A percentile compares a stretch with the other conserved stretches of the same genome.
These are phyloP conservation scores for Heterodera filipjevi DNA, from an alignment of 2,888 invertebrate species.

Conservation along the genomic window DNA sequence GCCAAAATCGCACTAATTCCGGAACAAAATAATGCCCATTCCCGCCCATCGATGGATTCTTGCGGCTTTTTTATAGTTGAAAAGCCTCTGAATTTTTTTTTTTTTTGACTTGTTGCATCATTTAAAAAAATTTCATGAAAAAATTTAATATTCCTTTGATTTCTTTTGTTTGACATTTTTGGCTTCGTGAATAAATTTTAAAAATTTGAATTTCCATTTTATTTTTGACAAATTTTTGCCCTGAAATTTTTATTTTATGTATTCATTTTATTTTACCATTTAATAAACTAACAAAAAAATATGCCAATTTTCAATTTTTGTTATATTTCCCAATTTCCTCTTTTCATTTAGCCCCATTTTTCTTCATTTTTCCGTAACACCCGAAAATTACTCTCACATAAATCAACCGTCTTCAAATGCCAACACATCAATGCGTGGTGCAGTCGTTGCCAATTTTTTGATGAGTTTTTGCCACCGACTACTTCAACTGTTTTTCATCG, in stretches of 20 bases:
- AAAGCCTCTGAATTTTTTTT: background rate
- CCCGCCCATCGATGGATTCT: no score
- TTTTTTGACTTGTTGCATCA: background rate
- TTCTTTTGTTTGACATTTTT: no score
- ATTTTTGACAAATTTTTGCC: no score
- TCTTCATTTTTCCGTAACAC: background rate
- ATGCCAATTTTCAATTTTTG: background rate
- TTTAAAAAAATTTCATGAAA: background rate
- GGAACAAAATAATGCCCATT: background rate
- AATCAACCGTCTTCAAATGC: background rate
- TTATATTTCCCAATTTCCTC: background rate
- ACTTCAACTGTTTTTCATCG: background rate
- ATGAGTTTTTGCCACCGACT: background rate
- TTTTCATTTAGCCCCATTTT: background rate
- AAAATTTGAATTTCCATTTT: no score
- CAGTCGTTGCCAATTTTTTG: conserved; percentile 4
- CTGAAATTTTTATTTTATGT: no score
- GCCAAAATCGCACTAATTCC: background rate
- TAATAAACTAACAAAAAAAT: no score
- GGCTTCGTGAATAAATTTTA: no score
- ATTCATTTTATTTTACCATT: no score
- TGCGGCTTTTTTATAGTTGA: background rate
- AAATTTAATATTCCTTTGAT: background rate
- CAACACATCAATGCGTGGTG: conserved; percentile 5
- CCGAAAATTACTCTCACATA: background rate